Conservation (phyloP, 2,113 vertebrate genomes). For the Tinamus guttatus region DNA sequence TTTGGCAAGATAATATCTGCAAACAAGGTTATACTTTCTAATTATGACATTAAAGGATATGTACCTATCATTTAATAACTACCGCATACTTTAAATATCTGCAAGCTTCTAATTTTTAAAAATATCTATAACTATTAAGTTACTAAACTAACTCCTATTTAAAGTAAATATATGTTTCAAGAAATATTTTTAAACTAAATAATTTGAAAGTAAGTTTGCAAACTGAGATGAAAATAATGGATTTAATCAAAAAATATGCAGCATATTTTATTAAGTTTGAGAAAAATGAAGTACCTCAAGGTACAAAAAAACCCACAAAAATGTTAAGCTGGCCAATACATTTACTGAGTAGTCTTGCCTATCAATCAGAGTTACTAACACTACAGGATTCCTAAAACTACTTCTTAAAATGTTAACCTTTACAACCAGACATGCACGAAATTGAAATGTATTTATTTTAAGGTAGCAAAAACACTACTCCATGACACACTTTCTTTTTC, state of each 20-base stretch:
- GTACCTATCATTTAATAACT: not conserved
- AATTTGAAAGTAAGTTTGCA: not conserved
- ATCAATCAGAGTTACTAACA: not conserved
- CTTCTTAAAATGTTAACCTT: not conserved
- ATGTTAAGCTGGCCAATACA: not conserved
- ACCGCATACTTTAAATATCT: not conserved
- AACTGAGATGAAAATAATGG: not conserved
- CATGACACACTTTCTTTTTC: not conserved
- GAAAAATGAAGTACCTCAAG: not conserved
- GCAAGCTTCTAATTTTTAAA: not conserved
- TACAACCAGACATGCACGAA: not conserved
- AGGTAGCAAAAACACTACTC: not conserved
- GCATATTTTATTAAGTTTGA: not conserved
- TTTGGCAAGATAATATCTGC: not conserved
- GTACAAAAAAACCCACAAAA: accelerated
- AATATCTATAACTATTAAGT: not conserved
- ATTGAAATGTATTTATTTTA: not conserved
- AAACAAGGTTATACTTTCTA: not conserved
- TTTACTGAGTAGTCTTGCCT: not conserved
- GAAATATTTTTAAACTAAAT: not conserved
- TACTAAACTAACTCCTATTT: not conserved
- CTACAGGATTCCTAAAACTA: not conserved
- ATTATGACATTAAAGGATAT: not conserved
- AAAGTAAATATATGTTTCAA: not conserved
- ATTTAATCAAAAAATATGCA: not conserved